phyloP scores from a whole-genome alignment of 2,797 vertebrate genomes.

The Malacoraja senta region DNA sequence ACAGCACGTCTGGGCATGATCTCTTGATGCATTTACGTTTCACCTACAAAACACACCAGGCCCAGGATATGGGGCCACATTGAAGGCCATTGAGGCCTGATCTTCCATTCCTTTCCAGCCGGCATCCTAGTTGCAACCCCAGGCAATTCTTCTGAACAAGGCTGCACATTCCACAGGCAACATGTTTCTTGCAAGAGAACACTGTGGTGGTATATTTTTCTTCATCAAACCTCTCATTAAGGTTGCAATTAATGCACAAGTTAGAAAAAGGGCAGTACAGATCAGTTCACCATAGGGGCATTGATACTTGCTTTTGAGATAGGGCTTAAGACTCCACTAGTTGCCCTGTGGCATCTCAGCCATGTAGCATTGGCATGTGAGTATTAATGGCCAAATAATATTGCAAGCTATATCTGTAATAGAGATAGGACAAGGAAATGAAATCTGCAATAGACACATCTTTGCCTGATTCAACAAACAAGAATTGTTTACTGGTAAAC shows the following conservation, averaged over 20 bases:
- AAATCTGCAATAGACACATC: too few relatives aligned
- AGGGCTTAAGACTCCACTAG: too few relatives aligned
- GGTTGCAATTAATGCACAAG: not conserved
- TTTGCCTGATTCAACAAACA: too few relatives aligned
- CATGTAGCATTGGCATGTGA: too few relatives aligned
- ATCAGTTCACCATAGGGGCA: too few relatives aligned
- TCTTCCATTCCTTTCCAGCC: not conserved
- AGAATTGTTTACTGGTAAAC: not conserved
- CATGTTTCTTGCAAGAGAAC: not conserved
- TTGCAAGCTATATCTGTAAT: too few relatives aligned
- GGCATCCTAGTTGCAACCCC: not conserved
- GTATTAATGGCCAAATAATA: too few relatives aligned
- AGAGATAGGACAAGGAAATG: too few relatives aligned
- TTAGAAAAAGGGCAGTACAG: too few relatives aligned
- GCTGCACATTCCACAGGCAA: not conserved
- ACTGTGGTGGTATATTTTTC: too few relatives aligned
- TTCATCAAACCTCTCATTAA: not conserved
- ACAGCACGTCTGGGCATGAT: not conserved
- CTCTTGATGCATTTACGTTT: not conserved
- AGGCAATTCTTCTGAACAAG: not conserved
- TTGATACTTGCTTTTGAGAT: too few relatives aligned
- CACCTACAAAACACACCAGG: not conserved
- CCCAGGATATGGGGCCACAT: not conserved
- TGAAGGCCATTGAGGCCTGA: not conserved
- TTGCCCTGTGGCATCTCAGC: too few relatives aligned